Conservation (phyloP, 2,797 vertebrate species). For the Tamandua tetradactyla region DNA sequence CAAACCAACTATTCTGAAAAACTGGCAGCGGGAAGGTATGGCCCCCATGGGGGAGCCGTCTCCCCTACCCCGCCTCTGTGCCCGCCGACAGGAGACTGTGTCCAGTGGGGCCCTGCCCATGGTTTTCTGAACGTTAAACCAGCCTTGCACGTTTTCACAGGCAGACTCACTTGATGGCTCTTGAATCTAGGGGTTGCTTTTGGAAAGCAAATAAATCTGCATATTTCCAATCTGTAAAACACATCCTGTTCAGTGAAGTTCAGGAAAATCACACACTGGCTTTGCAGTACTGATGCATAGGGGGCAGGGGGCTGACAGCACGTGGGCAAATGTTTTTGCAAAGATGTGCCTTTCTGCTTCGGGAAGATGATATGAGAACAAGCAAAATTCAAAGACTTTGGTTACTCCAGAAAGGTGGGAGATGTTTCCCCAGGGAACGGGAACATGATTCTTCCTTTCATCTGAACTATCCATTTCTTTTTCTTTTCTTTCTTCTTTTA, state of each 20-base stretch:
- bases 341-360: neutral
- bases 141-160: accelerated
- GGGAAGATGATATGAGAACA: neutral
- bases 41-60: accelerated
- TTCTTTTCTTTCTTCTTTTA: neutral
- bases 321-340: neutral
- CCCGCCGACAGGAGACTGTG: neutral
- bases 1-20: neutral
- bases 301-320: neutral
- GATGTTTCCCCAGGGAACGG: neutral
- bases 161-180: neutral
- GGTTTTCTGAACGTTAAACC: neutral
- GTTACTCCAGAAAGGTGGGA: neutral
- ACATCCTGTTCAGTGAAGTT: constrained; percentile 35
- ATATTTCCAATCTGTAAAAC: neutral
- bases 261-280: neutral
- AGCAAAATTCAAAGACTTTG: neutral
- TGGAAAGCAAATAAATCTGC: constrained; percentile 36
- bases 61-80: no score
- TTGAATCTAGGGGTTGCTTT: neutral
- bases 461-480: neutral
- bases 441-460: neutral
- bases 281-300: neutral
- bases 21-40: accelerated
- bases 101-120: accelerated